Base-by-base conservation (phyloP, 1,140 invertebrate species). In the Hypsibius dujardini region DNA sequence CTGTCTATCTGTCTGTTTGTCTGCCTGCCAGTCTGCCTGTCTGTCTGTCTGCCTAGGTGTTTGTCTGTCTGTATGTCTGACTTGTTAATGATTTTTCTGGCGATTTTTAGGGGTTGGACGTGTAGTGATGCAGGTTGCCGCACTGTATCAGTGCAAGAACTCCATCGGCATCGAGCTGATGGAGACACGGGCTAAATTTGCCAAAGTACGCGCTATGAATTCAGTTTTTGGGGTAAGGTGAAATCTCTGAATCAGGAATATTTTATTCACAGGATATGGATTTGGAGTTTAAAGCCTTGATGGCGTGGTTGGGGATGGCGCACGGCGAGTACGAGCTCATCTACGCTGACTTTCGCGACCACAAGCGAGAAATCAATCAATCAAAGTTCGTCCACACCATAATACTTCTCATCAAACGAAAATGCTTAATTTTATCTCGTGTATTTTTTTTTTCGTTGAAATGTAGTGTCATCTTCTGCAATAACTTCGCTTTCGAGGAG, bases 71-170 rank as follows among this genome's bases (percentile, higher is more conserved):
- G 28, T 28, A 28, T 28, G 28, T 28, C 28, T 28, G 28, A 28
- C 28, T 28, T 28, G 28, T 28, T 28, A 28, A 28, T 28, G 28
- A 28, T 28, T 28, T 28, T 28, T 28, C 28, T 28, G 28, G 28
- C 28, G 28, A 28, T 47, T 69, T 76, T 1, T 71, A 81, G 94
- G 94, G 74, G 94, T 98, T 74, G 95, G 95, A 69, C 93, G 97
- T 81, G 93, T 98, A 47, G 93, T 98, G 71, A 81, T 98, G 47
- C 94, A 98, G 82, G 92, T 98, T 86, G 93, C 94, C 74, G 93
- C 92, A 28, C 86, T 90, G 15, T 94, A 92, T 15, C 84, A 86
- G 1, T 93, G 91, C 77, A 90, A 92, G 80, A 85, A 90, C 70
- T 95, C 92, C 78, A 85, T 92, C 75, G 95, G 95, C 42, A 90